A percentile compares a stretch with the other conserved stretches of the same genome.
Conservation (phyloP, 2,888 invertebrate genomes). For the Scaptomyza tumidula region DNA sequence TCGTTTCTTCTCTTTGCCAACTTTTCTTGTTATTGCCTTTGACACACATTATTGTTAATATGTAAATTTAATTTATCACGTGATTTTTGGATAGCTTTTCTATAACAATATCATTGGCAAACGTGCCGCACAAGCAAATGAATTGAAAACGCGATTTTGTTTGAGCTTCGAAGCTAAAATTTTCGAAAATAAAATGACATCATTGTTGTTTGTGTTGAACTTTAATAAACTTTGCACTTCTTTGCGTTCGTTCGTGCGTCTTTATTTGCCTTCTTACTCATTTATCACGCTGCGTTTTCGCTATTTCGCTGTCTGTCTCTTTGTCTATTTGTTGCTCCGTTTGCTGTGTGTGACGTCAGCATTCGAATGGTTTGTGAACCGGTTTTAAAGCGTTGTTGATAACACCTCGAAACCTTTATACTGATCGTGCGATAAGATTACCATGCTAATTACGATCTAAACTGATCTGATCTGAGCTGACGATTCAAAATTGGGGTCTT, state of each 20-base stretch:
- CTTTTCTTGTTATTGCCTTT: neutral
- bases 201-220: conserved; percentile 69
- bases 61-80: conserved; percentile 33
- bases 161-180: conserved; percentile 21
- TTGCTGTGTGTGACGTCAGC: conserved; percentile 51
- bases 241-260: conserved; percentile 22
- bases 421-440: conserved; percentile 4
- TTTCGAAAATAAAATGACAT: conserved; percentile 59
- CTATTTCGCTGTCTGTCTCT: neutral
- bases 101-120: conserved; percentile 12
- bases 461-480: neutral
- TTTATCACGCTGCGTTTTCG: conserved; percentile 43
- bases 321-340: conserved; percentile 13
- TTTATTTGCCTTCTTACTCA: conserved; percentile 43
- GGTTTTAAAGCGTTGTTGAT: conserved; percentile 21
- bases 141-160: conserved; percentile 30
- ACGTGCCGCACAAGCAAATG: conserved; percentile 40
- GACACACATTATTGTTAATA: neutral
- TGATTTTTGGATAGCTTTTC: conserved; percentile 25
- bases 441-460: neutral
- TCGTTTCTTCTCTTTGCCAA: neutral
- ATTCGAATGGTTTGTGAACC: neutral
- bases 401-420: conserved; percentile 19
- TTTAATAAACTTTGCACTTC: conserved; percentile 75
- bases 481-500: neutral